Evolutionary conservation across 30 jellyfish, hydroid and myxozoan species (phyloP).

Genomic region (Aurelia aurita complex sp. Pacific): DNA sequence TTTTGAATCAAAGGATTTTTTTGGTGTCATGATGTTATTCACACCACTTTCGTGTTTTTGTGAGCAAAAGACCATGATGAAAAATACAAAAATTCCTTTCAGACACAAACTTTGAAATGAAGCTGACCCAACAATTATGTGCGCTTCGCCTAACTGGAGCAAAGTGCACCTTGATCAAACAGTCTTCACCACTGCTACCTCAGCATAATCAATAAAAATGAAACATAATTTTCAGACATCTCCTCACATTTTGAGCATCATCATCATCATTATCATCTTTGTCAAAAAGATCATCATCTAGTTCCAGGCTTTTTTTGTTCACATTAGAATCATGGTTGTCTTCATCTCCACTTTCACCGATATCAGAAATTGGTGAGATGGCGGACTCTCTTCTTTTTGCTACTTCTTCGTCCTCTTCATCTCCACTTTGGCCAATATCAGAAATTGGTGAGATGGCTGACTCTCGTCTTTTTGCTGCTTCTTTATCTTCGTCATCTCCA

Average conservation of each 20-base stretch:
- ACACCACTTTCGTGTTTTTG: no score
- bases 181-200: no score
- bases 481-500: slow-evolving; percentile 17
- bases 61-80: no score
- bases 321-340: neutral
- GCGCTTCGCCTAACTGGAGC: no score
- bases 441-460: neutral
- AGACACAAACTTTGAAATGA: no score
- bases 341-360: slow-evolving; percentile 12
- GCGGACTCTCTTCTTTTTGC: neutral
- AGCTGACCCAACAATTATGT: no score
- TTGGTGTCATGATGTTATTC: no score
- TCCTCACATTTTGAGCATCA: neutral
- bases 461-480: slow-evolving; percentile 1
- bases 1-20: no score
- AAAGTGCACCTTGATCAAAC: no score
- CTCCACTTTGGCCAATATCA: slow-evolving; percentile 20
- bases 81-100: no score
- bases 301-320: neutral
- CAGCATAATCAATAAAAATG: no score
- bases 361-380: neutral
- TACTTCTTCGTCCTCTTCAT: neutral
- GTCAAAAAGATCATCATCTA: neutral
- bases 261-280: slow-evolving; percentile 8
- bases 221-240: no score